Evolutionary conservation across 2,888 invertebrate genomes (phyloP).

Genomic region (Amblyjoppa fuscipennis): DNA sequence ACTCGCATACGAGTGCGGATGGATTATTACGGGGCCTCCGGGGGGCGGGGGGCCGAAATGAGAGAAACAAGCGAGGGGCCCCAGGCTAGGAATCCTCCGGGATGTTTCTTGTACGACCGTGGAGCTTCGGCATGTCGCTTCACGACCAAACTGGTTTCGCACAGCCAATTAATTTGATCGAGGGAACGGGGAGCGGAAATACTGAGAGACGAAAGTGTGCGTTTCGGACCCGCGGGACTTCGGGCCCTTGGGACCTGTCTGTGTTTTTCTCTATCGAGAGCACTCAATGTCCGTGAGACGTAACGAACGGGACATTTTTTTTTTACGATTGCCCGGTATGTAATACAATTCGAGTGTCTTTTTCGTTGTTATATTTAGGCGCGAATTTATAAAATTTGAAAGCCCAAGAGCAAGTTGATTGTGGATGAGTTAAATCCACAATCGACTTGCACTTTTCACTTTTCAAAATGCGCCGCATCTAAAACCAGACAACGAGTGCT

Average conservation of each 20-base stretch:
- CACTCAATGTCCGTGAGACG: conserved; percentile 43
- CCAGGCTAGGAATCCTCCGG: conserved; percentile 32
- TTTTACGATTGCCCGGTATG: neutral
- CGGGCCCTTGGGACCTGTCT: conserved; percentile 44
- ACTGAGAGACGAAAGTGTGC: conserved; percentile 35
- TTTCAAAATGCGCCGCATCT: too few relatives aligned
- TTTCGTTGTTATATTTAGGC: neutral
- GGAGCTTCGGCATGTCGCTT: conserved; percentile 62
- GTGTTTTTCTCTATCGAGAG: conserved; percentile 50
- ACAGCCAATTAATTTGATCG: conserved; percentile 78
- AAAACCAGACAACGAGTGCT: too few relatives aligned
- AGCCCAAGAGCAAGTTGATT: too few relatives aligned
- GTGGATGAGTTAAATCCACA: too few relatives aligned
- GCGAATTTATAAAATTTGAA: too few relatives aligned
- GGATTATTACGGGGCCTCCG: conserved; percentile 51
- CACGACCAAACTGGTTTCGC: conserved; percentile 78
- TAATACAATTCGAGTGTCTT: neutral
- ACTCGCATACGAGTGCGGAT: conserved; percentile 37
- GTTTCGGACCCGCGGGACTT: conserved; percentile 25
- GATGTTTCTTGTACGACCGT: conserved; percentile 37
- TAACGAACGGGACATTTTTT: conserved; percentile 15
- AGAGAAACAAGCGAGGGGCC: conserved; percentile 37
- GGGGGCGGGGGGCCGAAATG: conserved; percentile 47
- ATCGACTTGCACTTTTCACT: too few relatives aligned
- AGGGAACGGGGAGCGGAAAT: conserved; percentile 65